Evolutionary conservation across 1,140 invertebrate genomes (phyloP), one percentile per base, ranked within the genome.

Genomic region (Saccostrea echinata): DNA sequence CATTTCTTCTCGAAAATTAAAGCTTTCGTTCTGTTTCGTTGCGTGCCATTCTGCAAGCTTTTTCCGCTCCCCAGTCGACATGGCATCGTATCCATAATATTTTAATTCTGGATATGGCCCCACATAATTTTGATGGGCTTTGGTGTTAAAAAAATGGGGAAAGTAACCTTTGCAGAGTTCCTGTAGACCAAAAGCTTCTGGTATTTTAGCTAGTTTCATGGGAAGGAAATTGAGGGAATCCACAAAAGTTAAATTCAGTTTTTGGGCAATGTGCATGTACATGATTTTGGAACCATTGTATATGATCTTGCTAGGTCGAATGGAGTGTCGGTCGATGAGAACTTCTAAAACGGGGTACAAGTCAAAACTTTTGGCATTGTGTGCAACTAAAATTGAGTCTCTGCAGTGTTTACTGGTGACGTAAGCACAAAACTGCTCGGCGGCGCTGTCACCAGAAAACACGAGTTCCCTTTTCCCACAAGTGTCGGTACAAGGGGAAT

Each of bases 131-230:
- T 86, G 71, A 82, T 89, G 88, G 18, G 64, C 88, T 51, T 81
- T 84, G 13, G 33, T 86, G 43, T 89, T 89, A 43, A 91, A 91
- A 52, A 81, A 64, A 86, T 91, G 88, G 1, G 86, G 88, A 84
- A 91, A 91, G 52, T 85, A 89, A 16, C 88, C 90, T 53, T 91
- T 91, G 1, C 53, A 12, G 0, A 88, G 43, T 71, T 91, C 88
- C 12, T 81, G 12, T 27, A 89, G n/a, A 27, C 61, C 80, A 52
- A 89, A 88, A 33, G 90, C 71, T 53, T 86, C 76, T 53, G 88
- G 90, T 13, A 91, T 43, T 18, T 87, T 80, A 21, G 84, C 13
- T 55, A 90, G 53, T 68, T 84, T 82, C 90, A 90, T 89, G 0
- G 88, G 82, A 6, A 89, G 43, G 52, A 89, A 89, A 80, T 87